Evolutionary conservation across 2,797 vertebrate genomes (phyloP), one percentile per base, ranked within the genome.

Genomic region (Sebastes oblongus): DNA sequence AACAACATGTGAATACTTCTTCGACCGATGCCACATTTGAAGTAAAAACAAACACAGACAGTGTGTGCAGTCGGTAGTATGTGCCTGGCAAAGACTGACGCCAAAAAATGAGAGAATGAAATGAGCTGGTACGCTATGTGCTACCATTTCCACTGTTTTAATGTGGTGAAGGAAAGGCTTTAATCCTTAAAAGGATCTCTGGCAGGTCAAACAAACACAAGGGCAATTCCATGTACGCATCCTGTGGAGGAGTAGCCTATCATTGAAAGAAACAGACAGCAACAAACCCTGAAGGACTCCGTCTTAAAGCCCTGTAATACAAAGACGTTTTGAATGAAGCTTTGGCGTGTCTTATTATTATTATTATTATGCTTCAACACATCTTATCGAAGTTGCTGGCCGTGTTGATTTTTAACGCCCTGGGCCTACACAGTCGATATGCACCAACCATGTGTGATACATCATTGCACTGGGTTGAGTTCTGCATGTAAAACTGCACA

Each of bases 201-300:
- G 86, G 87, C 89, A 86, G 82, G 89, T 93, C 88, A 93, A 89
- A 92, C 91, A 94, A 94, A 94, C 87, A 90, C 85, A 86, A 52
- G 82, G 20, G 62, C 77, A 86, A 81, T 87, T 89, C 83, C 86
- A 78, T 87, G 84, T 86, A 86, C 25, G 82, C 84, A 86, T 92
- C 91, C 80, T 86, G 79, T 66, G 70, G 69, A 83, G 54, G 54
- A 83, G 76, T 20, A 91, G 89, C 78, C 92, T 92, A 85, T 94
- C 91, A 94, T 93, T 93, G 91, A 86, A 75, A 65, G 83, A 88
- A 87, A 86, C 82, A 87, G 60, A 82, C 67, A 87, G 77, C 70
- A 86, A 85, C 72, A 90, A 87, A 82, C 62, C 42, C 72, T 18
- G 56, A 80, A 24, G 36, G 79, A 83, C 77, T 29, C 56, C 11